Evolutionary conservation across 2,888 invertebrate species (phyloP).

Genomic region (Fabriciana adippe): DNA sequence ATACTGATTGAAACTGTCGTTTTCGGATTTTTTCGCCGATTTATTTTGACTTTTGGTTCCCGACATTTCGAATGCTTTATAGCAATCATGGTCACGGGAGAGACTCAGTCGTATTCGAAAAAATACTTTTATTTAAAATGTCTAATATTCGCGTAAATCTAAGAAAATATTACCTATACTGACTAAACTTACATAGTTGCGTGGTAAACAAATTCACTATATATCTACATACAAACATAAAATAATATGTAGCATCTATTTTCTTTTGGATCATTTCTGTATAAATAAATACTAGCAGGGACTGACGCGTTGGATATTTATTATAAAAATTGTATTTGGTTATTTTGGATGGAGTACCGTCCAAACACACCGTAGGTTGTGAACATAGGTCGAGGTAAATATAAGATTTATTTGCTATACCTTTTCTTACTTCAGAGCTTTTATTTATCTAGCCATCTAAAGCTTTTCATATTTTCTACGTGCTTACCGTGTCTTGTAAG

Average conservation of each 20-base stretch:
- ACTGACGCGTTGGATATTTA: slow-evolving; percentile 5
- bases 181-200: too few relatives aligned
- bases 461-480: not conserved
- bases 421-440: slow-evolving; percentile 5
- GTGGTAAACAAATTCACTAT: too few relatives aligned
- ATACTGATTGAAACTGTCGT: too few relatives aligned
- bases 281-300: not conserved
- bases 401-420: slow-evolving; percentile 8
- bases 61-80: too few relatives aligned
- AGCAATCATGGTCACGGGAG: too few relatives aligned
- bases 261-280: not conserved
- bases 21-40: too few relatives aligned
- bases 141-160: too few relatives aligned
- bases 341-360: not conserved
- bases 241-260: not conserved
- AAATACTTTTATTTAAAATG: too few relatives aligned
- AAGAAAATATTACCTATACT: too few relatives aligned
- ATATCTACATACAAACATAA: too few relatives aligned
- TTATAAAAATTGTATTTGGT: not conserved
- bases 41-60: too few relatives aligned
- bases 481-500: not conserved
- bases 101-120: too few relatives aligned
- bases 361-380: slow-evolving; percentile 5
- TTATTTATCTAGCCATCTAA: not conserved
- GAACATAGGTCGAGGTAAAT: slow-evolving; percentile 7